A percentile compares a stretch with the other conserved stretches of the same genome.
Evolutionary conservation across 64 coral and sea anemone species (phyloP).

Genomic region (Stylophora pistillata): DNA sequence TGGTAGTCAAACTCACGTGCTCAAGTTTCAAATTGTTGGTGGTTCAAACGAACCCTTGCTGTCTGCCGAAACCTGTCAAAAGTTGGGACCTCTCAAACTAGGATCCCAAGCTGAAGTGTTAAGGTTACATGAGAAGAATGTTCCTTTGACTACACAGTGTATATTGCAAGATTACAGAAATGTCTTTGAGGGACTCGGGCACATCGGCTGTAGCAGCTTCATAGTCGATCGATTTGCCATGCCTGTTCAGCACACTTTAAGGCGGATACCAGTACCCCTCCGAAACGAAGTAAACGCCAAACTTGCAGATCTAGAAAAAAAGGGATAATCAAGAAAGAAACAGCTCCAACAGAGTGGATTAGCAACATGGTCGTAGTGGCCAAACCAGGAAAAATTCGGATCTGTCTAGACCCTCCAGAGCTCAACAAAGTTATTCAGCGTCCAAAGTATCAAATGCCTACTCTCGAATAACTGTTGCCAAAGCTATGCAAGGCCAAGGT

Average conservation of each 20-base stretch:
- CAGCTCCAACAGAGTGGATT: constrained; percentile 32
- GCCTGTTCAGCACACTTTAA: constrained; percentile 42
- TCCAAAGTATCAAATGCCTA: constrained; percentile 50
- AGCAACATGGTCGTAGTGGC: constrained; percentile 32
- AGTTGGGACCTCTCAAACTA: constrained; percentile 15
- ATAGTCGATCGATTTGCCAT: background rate
- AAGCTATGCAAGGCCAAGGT: constrained; percentile 52
- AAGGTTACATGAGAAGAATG: background rate
- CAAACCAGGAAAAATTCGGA: constrained; percentile 48
- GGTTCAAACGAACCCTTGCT: constrained; percentile 44
- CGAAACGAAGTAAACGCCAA: constrained; percentile 18
- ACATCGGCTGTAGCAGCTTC: constrained; percentile 27
- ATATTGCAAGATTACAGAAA: constrained; percentile 27
- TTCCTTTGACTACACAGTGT: constrained; percentile 8
- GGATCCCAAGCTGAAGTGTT: constrained; percentile 1
- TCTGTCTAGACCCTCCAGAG: constrained; percentile 44
- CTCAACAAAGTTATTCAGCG: constrained; percentile 27
- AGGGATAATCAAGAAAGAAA: constrained; percentile 17
- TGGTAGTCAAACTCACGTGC: constrained; percentile 13
- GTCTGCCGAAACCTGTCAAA: constrained; percentile 55
- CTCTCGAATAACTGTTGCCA: constrained; percentile 25
- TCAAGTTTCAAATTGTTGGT: constrained; percentile 56
- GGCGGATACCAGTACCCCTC: constrained; percentile 4
- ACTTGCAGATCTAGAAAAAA: constrained; percentile 35
- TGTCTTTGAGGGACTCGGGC: constrained; percentile 36